Base-by-base conservation (phyloP, 2,113 vertebrate genomes). In the Tupaia tana region DNA sequence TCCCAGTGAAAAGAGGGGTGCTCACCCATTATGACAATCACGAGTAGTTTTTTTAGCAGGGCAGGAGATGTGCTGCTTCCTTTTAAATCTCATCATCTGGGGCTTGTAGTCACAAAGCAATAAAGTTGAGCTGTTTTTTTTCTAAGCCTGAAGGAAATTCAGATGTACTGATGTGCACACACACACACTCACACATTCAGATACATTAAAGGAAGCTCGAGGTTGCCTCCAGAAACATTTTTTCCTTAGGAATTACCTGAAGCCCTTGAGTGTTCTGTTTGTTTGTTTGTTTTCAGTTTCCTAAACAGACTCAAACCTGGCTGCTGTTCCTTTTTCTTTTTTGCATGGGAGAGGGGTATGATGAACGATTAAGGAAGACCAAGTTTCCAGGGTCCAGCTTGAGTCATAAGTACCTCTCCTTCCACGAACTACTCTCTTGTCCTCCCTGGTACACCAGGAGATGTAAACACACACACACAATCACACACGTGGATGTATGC, bases 301-400 rank as follows among this genome's bases (percentile, higher is more conserved):
- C 31, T 22, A 66, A 67, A 63, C 52, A 63, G 18, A 34, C 18
- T 54, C 13, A 81, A 43, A 56, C 9, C 22, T 22, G 19, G 43
- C 20, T 1, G 0, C 15, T 34, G 9, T 14, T 80, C 34, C 24
- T 43, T 0, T 27, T 15, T 73, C 4, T 27, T 24, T 25, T 43
- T 43, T 43, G 43, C 43, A 43, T 3, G 52, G 7, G 24, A 7
- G 7, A 9, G 25, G 25, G 54, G 25, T 31, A 27, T 6, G n/a
- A 59, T 52, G 10, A 89, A 67, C 31, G 52, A 78, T 7, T 34
- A 79, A 73, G 58, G 25, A 59, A 94, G 43, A 70, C 13, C 18
- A 52, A 9, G 27, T 29, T 74, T 95, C 63, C 25, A 54, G 25
- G 27, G 6, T 34, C 16, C 24, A 43, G 16, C n/a, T 52, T 64